Percentiles rank a stretch among this genome's conserved stretches.
phyloP scores from a whole-genome alignment of 2,797 vertebrate genomes.

The Gymnoscopelus braueri region DNA sequence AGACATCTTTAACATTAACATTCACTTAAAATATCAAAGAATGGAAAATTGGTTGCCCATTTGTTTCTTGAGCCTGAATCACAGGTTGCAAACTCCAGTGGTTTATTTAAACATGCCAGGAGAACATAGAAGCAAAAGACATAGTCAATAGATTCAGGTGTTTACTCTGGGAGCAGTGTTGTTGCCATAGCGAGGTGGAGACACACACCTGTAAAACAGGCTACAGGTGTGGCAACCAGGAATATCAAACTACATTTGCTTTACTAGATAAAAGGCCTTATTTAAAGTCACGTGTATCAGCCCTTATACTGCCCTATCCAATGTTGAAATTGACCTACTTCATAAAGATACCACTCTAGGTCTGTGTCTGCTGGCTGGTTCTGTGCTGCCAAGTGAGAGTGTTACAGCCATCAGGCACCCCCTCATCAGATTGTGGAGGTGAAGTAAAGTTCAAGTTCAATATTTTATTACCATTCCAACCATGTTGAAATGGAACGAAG shows the following conservation, averaged over 20 bases:
- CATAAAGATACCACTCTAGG: constrained; percentile 39
- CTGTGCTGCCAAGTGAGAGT: constrained; percentile 17
- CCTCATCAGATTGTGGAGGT: constrained; percentile 18
- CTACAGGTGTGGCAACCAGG: constrained; percentile 14
- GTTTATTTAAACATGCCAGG: constrained; percentile 1
- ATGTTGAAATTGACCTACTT: not conserved
- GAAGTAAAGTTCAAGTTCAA: constrained; percentile 3
- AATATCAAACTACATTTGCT: not conserved
- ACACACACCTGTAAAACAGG: constrained; percentile 13
- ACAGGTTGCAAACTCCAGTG: constrained; percentile 10
- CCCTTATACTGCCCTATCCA: not conserved
- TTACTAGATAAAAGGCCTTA: constrained; percentile 7
- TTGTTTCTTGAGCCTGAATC: constrained; percentile 21
- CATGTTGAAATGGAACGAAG: not conserved
- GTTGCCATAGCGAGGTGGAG: constrained; percentile 34
- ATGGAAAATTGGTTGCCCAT: not conserved
- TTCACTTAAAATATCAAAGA: constrained; percentile 1
- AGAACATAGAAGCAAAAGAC: constrained; percentile 39
- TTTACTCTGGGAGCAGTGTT: constrained; percentile 58
- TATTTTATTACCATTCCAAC: too few species aligned
- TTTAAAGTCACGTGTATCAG: constrained; percentile 28
- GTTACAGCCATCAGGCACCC: constrained; percentile 64
- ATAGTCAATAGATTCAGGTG: constrained; percentile 14
- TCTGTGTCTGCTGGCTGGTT: constrained; percentile 11
- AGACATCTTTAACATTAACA: not conserved